A percentile compares a stretch with the other conserved stretches of the same genome.
Evolutionary conservation across 2,113 vertebrate species (phyloP).

Genomic region (Gymnobelideus leadbeateri): DNA sequence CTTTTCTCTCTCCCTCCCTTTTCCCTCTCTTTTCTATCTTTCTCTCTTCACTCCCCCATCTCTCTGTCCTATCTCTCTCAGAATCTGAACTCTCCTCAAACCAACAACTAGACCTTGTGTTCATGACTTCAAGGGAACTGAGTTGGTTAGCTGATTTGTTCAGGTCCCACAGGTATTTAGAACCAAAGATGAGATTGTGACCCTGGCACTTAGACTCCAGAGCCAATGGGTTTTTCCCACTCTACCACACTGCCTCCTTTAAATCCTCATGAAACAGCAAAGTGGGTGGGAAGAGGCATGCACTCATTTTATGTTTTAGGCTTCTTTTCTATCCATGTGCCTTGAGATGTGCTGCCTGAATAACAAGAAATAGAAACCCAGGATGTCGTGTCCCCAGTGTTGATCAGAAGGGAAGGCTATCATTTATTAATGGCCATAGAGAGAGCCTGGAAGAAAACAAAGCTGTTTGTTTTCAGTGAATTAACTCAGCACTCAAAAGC

Average conservation of each 20-base stretch:
- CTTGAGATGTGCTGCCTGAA: background rate
- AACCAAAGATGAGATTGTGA: background rate
- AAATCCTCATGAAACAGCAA: background rate
- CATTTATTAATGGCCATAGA: conserved; percentile 26
- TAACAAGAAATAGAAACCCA: background rate
- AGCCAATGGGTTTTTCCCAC: background rate
- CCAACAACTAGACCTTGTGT: background rate
- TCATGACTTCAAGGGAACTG: background rate
- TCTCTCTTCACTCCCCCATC: background rate
- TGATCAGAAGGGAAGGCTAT: background rate
- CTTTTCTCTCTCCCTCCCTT: background rate
- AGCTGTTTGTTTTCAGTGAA: conserved; percentile 25
- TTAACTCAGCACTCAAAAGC: background rate
- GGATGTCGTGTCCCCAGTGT: background rate
- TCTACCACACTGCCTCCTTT: background rate
- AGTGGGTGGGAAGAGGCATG: accelerated
- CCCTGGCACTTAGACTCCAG: background rate
- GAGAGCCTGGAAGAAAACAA: background rate
- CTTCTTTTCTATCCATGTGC: background rate
- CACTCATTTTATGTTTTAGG: background rate
- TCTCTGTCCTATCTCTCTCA: background rate
- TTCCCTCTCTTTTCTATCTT: background rate
- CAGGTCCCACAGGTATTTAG: background rate
- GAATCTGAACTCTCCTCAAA: background rate
- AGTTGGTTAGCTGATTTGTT: background rate